A percentile compares a stretch with the other conserved stretches of the same genome.
Conservation (phyloP, 2,113 vertebrate species). For the Caretta caretta region DNA sequence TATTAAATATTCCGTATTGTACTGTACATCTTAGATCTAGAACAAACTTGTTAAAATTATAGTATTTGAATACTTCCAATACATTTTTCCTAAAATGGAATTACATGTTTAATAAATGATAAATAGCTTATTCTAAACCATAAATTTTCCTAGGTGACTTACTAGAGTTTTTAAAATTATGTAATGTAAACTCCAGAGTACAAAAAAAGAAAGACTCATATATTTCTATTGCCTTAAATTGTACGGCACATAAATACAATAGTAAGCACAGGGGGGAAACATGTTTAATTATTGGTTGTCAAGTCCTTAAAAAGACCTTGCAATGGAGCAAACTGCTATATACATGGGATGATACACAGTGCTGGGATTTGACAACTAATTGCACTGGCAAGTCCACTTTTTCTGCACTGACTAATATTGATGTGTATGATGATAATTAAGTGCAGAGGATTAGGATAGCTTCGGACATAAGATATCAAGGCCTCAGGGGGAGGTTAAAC, state of each 20-base stretch:
- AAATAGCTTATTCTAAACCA: not conserved
- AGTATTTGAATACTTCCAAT: not conserved
- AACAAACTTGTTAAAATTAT: not conserved
- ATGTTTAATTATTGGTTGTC: not conserved
- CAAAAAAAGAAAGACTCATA: not conserved
- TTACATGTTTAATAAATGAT: not conserved
- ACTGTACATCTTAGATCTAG: not conserved
- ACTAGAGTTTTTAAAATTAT: not conserved
- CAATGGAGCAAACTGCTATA: constrained; percentile 17
- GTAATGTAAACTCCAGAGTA: not conserved
- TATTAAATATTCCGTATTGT: not conserved
- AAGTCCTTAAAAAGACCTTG: not conserved
- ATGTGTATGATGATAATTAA: constrained; percentile 46
- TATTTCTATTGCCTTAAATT: not conserved
- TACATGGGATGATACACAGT: not conserved
- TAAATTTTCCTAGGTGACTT: not conserved
- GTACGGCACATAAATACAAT: not conserved
- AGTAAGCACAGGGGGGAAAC: not conserved
- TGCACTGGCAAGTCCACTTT: constrained; percentile 2
- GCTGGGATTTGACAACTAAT: not conserved
- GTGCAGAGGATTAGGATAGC: constrained; percentile 12
- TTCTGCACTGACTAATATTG: constrained; percentile 12
- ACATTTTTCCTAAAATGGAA: not conserved
- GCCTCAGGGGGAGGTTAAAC: constrained; percentile 16
- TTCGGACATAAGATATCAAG: constrained; percentile 31